Evolutionary conservation across 2,888 invertebrate species (phyloP).

Genomic region (Oscheius sp.): DNA sequence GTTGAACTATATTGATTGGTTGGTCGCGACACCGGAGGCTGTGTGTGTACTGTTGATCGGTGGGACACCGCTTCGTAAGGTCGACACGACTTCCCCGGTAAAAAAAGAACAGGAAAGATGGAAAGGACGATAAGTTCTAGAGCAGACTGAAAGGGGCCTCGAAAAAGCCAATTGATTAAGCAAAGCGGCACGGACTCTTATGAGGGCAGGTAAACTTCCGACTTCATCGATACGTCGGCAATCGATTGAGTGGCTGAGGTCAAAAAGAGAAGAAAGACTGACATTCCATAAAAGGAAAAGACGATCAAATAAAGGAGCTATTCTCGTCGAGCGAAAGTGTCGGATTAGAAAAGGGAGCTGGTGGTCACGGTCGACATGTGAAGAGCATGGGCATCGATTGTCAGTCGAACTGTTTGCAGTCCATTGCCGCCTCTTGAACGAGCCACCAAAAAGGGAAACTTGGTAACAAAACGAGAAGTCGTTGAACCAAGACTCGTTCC

Average conservation of each 20-base stretch:
- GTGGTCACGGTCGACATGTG: background rate
- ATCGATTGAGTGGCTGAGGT: background rate
- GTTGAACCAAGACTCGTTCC: too few species aligned
- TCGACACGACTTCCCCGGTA: too few species aligned
- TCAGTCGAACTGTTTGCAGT: constrained; percentile 4
- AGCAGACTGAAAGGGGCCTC: too few species aligned
- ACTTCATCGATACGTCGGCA: background rate
- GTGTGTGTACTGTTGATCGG: too few species aligned
- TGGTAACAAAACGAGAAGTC: background rate
- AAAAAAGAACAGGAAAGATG: too few species aligned
- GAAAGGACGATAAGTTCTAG: too few species aligned
- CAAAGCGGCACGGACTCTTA: background rate
- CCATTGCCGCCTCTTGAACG: background rate
- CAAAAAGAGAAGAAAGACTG: background rate
- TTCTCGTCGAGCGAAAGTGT: background rate
- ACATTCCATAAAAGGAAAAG: background rate
- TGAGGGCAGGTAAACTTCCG: background rate
- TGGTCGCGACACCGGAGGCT: too few species aligned
- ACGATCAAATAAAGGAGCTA: background rate
- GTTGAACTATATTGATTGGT: too few species aligned
- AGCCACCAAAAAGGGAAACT: background rate
- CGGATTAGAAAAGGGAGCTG: constrained; percentile 6
- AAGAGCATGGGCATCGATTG: constrained; percentile 24
- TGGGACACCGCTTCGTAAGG: too few species aligned
- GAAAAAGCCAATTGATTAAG: too few species aligned